phyloP scores from a whole-genome alignment of 2,888 invertebrate genomes.

The Drosophila suboccidentalis region DNA sequence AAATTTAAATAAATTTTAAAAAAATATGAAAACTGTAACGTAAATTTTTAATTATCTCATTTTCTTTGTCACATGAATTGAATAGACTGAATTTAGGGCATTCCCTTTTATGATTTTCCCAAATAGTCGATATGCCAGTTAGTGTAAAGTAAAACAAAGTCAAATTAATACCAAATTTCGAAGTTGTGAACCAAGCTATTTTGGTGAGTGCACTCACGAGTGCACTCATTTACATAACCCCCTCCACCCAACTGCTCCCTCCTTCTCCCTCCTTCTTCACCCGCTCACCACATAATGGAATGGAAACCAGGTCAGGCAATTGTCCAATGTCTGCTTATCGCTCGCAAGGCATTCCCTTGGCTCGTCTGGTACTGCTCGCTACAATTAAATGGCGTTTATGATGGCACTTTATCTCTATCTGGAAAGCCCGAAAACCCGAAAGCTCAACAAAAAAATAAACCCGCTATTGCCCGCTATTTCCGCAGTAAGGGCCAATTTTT shows the following conservation, averaged over 20 bases:
- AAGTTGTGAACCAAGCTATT: constrained; percentile 51
- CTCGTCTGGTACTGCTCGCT: constrained; percentile 9
- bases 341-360: constrained; percentile 37
- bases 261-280: background rate
- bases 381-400: constrained; percentile 69
- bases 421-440: constrained; percentile 17
- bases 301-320: constrained; percentile 70
- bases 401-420: constrained; percentile 58
- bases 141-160: constrained; percentile 20
- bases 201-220: constrained; percentile 67
- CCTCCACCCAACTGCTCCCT: constrained; percentile 23
- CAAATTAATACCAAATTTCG: constrained; percentile 39
- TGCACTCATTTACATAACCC: constrained; percentile 68
- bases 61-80: background rate
- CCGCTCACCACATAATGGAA: constrained; percentile 2
- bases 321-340: constrained; percentile 62
- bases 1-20: too few relatives aligned
- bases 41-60: too few relatives aligned
- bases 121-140: constrained; percentile 7
- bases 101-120: background rate
- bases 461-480: constrained; percentile 59
- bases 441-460: constrained; percentile 20
- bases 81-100: background rate
- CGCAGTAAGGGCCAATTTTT: constrained; percentile 40
- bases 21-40: too few relatives aligned